phyloP scores from a whole-genome alignment of 1,140 invertebrate genomes.

The Bemisia tabaci region DNA sequence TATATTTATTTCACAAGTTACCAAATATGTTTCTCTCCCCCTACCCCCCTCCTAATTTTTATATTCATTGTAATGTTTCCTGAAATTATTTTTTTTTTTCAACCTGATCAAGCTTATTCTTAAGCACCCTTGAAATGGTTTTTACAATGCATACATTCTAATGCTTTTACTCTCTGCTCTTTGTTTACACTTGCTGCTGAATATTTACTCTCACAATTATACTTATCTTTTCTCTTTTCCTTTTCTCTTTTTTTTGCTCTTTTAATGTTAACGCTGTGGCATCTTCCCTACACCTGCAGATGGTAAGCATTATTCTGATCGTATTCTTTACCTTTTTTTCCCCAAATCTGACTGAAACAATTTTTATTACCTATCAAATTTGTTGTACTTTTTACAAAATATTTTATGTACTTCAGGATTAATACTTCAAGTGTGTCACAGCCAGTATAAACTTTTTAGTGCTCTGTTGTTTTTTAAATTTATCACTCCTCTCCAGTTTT shows the following conservation, averaged over 20 bases:
- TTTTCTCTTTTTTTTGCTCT: conserved; percentile 16
- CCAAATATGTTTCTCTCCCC: neutral
- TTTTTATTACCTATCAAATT: no score
- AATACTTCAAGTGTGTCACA: no score
- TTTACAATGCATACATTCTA: neutral
- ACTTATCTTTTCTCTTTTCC: conserved; percentile 3
- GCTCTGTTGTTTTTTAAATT: no score
- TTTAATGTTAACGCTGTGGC: neutral
- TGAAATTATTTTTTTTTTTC: neutral
- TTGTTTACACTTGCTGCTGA: neutral
- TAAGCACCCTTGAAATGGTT: neutral
- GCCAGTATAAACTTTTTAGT: no score
- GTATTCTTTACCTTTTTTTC: neutral
- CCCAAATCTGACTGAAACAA: no score
- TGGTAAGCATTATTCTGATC: neutral
- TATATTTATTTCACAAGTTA: neutral
- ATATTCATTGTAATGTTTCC: no score
- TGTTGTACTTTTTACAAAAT: no score
- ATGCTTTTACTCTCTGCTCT: neutral
- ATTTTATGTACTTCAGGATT: no score
- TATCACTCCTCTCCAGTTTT: no score
- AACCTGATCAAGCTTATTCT: neutral
- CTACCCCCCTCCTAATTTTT: no score
- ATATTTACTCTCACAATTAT: neutral
- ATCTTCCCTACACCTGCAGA: neutral